Percentiles rank a stretch among this genome's conserved stretches.
These are phyloP conservation scores for Sinelater perroti DNA, from an alignment of 2,888 invertebrate species.

Conservation along the genomic window DNA sequence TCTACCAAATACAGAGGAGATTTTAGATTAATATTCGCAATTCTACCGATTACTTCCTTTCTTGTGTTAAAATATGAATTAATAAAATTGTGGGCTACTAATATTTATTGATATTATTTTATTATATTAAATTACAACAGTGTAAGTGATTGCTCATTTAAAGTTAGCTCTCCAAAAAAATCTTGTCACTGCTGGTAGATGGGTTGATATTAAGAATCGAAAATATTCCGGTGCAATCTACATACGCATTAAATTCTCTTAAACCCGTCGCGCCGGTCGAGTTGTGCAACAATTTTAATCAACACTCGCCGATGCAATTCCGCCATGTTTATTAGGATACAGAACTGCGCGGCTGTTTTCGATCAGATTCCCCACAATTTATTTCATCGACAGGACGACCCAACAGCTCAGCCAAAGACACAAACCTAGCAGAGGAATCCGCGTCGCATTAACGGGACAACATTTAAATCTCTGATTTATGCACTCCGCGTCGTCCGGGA, in stretches of 20 bases:
- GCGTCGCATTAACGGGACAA: neutral
- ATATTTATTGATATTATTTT: no score
- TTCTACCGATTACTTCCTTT: no score
- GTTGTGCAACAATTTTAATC: conserved; percentile 7
- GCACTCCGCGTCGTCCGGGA: no score
- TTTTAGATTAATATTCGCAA: no score
- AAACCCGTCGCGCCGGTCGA: neutral
- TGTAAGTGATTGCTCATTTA: no score
- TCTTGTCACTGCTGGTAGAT: no score
- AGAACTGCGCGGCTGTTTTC: neutral
- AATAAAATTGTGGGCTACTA: no score
- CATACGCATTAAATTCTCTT: neutral
- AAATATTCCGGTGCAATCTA: neutral
- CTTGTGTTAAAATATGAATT: no score
- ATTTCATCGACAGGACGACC: conserved; percentile 1
- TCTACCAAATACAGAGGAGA: no score
- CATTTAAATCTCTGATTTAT: neutral
- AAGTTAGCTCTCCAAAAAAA: no score
- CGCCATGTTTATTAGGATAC: conserved; percentile 3
- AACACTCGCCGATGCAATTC: neutral
- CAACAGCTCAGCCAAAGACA: neutral
- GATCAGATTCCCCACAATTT: conserved; percentile 4
- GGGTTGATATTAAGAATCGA: no score
- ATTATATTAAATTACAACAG: no score
- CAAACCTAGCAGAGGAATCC: neutral